phyloP scores from a whole-genome alignment of 2,113 vertebrate species.

The Catharus bicknelli region DNA sequence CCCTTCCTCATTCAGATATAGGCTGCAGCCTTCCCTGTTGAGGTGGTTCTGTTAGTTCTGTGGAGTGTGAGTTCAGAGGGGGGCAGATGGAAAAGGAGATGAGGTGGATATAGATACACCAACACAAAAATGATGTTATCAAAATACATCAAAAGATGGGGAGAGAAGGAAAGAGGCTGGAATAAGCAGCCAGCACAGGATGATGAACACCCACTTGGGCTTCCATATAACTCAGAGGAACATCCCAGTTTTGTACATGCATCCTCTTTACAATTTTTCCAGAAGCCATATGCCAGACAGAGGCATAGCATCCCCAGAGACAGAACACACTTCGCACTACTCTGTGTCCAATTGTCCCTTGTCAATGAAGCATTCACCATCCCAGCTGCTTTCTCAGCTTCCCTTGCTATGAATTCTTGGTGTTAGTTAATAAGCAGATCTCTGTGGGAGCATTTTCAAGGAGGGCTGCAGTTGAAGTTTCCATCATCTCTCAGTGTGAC shows the following conservation, averaged over 20 bases:
- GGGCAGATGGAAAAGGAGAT: not conserved
- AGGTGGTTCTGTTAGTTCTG: not conserved
- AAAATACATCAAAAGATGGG: not conserved
- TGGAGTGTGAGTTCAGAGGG: not conserved
- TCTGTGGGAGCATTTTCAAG: constrained; percentile 25
- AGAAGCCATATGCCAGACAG: not conserved
- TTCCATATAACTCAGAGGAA: not conserved
- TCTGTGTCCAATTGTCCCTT: not conserved
- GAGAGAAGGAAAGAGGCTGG: not conserved
- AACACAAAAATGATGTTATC: not conserved
- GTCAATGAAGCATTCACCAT: not conserved
- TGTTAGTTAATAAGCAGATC: constrained; percentile 10
- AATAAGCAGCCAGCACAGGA: not conserved
- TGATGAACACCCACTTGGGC: not conserved
- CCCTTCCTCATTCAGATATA: not conserved
- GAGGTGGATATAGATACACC: not conserved
- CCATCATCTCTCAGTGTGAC: not conserved
- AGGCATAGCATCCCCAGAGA: not conserved
- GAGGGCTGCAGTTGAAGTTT: not conserved
- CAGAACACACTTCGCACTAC: not conserved
- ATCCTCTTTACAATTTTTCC: not conserved
- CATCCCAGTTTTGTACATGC: not conserved
- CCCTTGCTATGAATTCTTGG: not conserved
- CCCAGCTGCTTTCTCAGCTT: not conserved
- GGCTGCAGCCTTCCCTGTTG: not conserved